Evolutionary conservation across 2,797 vertebrate species (phyloP).

Genomic region (Crax fasciolata): DNA sequence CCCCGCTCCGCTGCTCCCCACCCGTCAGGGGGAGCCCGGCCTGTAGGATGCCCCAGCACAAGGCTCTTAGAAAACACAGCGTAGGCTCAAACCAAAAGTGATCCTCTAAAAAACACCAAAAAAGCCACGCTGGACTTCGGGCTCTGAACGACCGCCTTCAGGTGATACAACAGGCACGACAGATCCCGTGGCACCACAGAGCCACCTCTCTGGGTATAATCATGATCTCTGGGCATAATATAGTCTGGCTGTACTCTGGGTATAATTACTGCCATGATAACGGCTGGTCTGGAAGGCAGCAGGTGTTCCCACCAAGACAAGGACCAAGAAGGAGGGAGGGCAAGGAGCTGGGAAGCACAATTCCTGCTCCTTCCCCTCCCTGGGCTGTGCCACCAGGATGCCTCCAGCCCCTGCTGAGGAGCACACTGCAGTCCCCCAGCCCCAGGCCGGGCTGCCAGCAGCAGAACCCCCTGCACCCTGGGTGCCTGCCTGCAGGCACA

Average conservation of each 20-base stretch:
- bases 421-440: not conserved
- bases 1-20: not conserved
- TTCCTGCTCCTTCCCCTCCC: not conserved
- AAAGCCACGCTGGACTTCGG: not conserved
- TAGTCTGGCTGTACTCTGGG: not conserved
- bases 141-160: not conserved
- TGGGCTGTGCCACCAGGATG: not conserved
- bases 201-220: no score
- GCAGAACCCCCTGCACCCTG: not conserved
- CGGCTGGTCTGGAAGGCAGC: not conserved
- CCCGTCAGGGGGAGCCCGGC: not conserved
- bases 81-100: not conserved
- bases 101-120: not conserved
- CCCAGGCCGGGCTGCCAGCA: not conserved
- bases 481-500: not conserved
- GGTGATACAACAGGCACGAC: not conserved
- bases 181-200: rapidly evolving
- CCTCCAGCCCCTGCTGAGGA: not conserved
- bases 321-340: not conserved
- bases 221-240: no score
- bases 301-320: not conserved
- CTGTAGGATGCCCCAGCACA: rapidly evolving
- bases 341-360: not conserved
- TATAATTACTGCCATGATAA: not conserved
- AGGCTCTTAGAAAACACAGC: not conserved